Percentiles rank a stretch among this genome's conserved stretches.
Evolutionary conservation across 2,888 invertebrate genomes (phyloP).

Genomic region (Heteromurus nitidus): DNA sequence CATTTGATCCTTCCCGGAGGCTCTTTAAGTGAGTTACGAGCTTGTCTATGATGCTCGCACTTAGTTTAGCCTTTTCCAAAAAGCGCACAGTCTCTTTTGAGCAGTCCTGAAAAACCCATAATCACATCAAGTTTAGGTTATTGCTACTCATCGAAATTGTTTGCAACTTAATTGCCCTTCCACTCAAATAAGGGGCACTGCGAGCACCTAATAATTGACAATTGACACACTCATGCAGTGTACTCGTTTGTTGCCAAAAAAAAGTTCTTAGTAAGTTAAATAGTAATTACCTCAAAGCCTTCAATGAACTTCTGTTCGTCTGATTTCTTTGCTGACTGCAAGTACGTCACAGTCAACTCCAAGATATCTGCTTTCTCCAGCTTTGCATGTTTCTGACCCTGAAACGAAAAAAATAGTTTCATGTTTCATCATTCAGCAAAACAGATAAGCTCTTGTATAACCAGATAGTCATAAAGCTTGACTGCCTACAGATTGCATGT

Average conservation of each 20-base stretch:
- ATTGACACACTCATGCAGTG: too few relatives aligned
- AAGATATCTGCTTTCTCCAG: slow-evolving; percentile 68
- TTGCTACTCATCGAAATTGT: too few relatives aligned
- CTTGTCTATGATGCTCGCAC: slow-evolving; percentile 64
- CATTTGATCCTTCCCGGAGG: slow-evolving; percentile 44
- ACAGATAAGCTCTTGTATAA: background rate
- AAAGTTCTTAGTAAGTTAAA: too few relatives aligned
- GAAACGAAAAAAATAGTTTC: slow-evolving; percentile 21
- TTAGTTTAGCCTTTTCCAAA: slow-evolving; percentile 69
- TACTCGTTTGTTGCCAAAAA: too few relatives aligned
- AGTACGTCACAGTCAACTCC: slow-evolving; percentile 66
- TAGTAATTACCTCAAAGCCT: slow-evolving; percentile 71
- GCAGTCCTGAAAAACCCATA: slow-evolving; percentile 60
- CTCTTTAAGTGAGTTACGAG: slow-evolving; percentile 64
- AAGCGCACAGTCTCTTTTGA: slow-evolving; percentile 65
- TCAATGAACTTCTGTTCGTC: slow-evolving; percentile 69
- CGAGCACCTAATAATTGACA: too few relatives aligned
- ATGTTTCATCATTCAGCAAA: background rate
- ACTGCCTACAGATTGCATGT: too few relatives aligned
- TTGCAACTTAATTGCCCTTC: too few relatives aligned
- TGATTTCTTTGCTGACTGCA: slow-evolving; percentile 65
- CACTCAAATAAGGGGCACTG: too few relatives aligned
- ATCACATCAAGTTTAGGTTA: too few relatives aligned
- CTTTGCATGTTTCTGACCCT: slow-evolving; percentile 70
- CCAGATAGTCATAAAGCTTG: too few relatives aligned